Percentiles rank a stretch among this genome's conserved stretches.
phyloP scores from a whole-genome alignment of 2,888 invertebrate species.

The Leucophora obtusa region DNA sequence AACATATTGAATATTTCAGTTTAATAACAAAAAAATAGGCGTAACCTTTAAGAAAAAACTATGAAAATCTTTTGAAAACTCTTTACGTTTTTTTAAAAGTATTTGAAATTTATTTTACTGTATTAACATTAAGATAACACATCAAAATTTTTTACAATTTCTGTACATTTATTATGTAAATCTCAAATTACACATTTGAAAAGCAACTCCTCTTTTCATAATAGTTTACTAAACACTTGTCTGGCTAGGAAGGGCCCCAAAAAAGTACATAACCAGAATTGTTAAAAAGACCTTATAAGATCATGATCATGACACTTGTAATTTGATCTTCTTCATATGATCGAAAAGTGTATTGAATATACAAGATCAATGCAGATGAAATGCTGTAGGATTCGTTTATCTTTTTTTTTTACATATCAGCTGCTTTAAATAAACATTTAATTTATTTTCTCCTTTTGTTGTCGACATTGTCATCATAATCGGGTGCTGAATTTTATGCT shows the following conservation, averaged over 20 bases:
- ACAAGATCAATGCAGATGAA: constrained; percentile 5
- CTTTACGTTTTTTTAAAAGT: constrained; percentile 11
- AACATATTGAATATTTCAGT: constrained; percentile 48
- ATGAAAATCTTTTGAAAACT: neutral
- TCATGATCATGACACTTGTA: constrained; percentile 29
- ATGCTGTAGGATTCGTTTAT: constrained; percentile 41
- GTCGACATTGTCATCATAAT: constrained; percentile 47
- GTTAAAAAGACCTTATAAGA: constrained; percentile 30
- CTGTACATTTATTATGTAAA: constrained; percentile 36
- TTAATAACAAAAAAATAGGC: constrained; percentile 15
- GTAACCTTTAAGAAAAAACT: constrained; percentile 29
- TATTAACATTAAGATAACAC: constrained; percentile 31
- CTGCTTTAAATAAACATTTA: constrained; percentile 48
- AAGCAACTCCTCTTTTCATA: neutral
- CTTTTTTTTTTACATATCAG: constrained; percentile 49
- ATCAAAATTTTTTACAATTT: constrained; percentile 34
- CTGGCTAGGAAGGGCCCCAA: neutral
- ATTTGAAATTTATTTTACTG: neutral
- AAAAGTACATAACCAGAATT: neutral
- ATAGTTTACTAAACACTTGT: constrained; percentile 45
- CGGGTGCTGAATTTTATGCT: constrained; percentile 58
- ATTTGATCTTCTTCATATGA: constrained; percentile 14
- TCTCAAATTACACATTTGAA: constrained; percentile 51
- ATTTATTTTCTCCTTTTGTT: neutral
- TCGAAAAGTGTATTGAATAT: constrained; percentile 3